These are phyloP conservation scores for Onychostoma macrolepis DNA, from an alignment of 2,113 vertebrate species.

Conservation along the genomic window DNA sequence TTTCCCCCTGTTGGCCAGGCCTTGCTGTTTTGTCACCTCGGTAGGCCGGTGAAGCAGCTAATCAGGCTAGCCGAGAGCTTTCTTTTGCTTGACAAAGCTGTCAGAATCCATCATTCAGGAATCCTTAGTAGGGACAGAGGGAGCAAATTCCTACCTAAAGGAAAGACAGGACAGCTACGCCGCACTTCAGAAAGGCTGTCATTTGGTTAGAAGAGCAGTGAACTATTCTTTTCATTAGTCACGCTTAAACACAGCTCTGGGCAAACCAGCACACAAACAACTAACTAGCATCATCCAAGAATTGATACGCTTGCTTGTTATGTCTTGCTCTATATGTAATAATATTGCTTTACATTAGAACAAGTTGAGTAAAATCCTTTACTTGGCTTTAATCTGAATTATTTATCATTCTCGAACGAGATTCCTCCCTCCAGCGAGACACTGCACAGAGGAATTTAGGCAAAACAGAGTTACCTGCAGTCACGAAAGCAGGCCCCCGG, in stretches of 20 bases:
- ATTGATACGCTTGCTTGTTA: background rate
- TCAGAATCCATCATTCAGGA: slow-evolving; percentile 70
- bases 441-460: slow-evolving; percentile 48
- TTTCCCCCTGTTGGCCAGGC: slow-evolving; percentile 13
- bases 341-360: slow-evolving; percentile 8
- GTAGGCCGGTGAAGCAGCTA: slow-evolving; percentile 46
- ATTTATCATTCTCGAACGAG: slow-evolving; percentile 12
- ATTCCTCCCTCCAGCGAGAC: slow-evolving; percentile 53
- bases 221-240: slow-evolving; percentile 55
- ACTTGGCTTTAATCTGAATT: slow-evolving; percentile 21
- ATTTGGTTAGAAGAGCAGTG: slow-evolving; percentile 38
- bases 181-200: background rate
- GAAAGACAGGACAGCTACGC: background rate
- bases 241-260: slow-evolving; percentile 26
- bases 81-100: slow-evolving; percentile 74
- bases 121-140: slow-evolving; percentile 36
- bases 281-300: slow-evolving; percentile 15
- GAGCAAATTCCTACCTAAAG: slow-evolving; percentile 50
- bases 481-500: slow-evolving; percentile 26
- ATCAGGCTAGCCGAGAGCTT: slow-evolving; percentile 67
- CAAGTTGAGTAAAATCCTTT: slow-evolving; percentile 51
- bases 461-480: slow-evolving; percentile 14
- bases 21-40: slow-evolving; percentile 36
- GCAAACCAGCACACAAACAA: slow-evolving; percentile 11
- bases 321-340: background rate